A percentile compares a stretch with the other conserved stretches of the same genome.
Conservation (phyloP, 2,113 vertebrate species). For the Lasiurus cinereus region DNA sequence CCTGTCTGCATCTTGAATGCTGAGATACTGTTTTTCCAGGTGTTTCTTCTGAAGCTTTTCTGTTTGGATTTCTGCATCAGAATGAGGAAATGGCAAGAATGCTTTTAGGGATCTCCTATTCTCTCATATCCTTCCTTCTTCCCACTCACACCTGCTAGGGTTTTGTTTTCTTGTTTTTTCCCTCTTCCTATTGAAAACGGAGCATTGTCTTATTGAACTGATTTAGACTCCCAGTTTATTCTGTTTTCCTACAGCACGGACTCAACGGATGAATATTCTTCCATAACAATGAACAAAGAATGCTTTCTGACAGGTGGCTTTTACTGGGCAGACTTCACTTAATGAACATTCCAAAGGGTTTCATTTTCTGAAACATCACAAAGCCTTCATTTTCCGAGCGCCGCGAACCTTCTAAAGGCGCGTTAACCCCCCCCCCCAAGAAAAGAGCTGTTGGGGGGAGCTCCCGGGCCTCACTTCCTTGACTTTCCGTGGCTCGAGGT, state of each 20-base stretch:
- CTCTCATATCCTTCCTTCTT: slow-evolving; percentile 67
- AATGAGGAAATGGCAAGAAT: slow-evolving; percentile 67
- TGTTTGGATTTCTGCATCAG: slow-evolving; percentile 56
- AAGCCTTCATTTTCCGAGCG: slow-evolving; percentile 29
- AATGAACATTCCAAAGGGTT: slow-evolving; percentile 39
- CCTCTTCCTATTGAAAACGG: slow-evolving; percentile 51
- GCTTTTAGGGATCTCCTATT: slow-evolving; percentile 7
- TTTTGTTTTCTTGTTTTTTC: background rate
- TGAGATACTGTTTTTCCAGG: slow-evolving; percentile 48
- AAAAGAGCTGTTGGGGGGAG: background rate
- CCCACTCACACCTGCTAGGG: slow-evolving; percentile 34
- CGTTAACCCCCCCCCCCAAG: background rate
- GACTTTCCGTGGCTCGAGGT: slow-evolving; percentile 44
- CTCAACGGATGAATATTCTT: slow-evolving; percentile 12
- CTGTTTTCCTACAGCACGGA: slow-evolving; percentile 26
- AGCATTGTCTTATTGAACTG: slow-evolving; percentile 37
- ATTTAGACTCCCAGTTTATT: slow-evolving; percentile 43
- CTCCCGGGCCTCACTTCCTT: background rate
- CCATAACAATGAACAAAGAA: slow-evolving; percentile 7
- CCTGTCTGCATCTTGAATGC: slow-evolving; percentile 26
- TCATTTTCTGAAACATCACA: slow-evolving; percentile 31
- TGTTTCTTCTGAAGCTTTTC: slow-evolving; percentile 68
- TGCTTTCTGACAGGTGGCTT: slow-evolving; percentile 43
- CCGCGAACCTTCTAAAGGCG: slow-evolving; percentile 26
- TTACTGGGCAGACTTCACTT: slow-evolving; percentile 14